A percentile compares a stretch with the other conserved stretches of the same genome.
phyloP scores from a whole-genome alignment of 2,888 invertebrate genomes.

The Ectemnius lituratus region DNA sequence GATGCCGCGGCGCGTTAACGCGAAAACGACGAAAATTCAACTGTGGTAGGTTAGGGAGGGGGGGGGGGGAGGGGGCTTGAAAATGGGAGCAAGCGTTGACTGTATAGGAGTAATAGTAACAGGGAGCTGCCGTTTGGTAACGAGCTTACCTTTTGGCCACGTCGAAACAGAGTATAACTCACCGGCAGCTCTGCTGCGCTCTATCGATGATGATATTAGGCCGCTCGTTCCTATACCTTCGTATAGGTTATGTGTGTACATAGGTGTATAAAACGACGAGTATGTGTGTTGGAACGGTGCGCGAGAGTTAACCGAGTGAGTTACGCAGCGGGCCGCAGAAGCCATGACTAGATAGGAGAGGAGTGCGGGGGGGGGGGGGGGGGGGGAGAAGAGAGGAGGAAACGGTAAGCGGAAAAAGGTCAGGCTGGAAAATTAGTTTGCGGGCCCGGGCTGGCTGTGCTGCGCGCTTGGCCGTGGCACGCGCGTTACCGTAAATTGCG shows the following conservation, averaged over 20 bases:
- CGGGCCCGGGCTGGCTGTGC: no score
- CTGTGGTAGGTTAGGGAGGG: neutral
- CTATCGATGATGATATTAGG: slow-evolving; percentile 5
- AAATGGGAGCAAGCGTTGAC: no score
- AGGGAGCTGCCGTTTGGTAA: neutral
- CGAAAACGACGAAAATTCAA: slow-evolving; percentile 26
- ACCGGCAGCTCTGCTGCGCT: neutral
- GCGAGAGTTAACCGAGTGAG: no score
- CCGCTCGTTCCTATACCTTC: neutral
- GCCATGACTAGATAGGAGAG: neutral
- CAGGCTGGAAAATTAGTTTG: slow-evolving; percentile 3
- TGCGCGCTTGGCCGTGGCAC: slow-evolving; percentile 7
- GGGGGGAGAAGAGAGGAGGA: neutral
- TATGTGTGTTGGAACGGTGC: no score
- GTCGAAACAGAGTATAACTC: neutral
- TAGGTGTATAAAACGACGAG: no score
- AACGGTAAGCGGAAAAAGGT: slow-evolving; percentile 2
- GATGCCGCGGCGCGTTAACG: neutral
- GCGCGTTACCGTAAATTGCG: slow-evolving; percentile 7
- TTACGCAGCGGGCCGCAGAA: slow-evolving; percentile 1
- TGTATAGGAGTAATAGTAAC: no score
- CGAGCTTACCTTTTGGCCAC: slow-evolving; percentile 5
- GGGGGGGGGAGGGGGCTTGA: no score
- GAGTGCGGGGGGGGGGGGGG: no score
- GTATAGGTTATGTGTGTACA: no score